Evolutionary conservation across 2,888 invertebrate genomes (phyloP).

Genomic region (Thysanoteuthis rhombus): DNA sequence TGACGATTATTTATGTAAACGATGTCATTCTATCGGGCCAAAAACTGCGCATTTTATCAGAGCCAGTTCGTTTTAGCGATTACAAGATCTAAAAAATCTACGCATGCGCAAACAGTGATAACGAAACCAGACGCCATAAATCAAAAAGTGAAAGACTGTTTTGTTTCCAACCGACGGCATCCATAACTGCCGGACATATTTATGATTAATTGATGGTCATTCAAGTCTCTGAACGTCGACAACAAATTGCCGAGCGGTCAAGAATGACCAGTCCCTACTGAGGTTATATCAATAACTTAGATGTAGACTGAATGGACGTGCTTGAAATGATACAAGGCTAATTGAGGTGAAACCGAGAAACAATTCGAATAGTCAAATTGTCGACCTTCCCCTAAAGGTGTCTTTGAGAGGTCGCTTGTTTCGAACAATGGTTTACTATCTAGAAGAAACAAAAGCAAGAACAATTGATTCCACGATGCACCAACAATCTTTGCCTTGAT

Average conservation of each 20-base stretch:
- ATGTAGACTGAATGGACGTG: background rate
- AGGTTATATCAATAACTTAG: background rate
- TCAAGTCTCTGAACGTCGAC: too few species aligned
- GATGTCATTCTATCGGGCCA: background rate
- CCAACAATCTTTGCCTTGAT: too few species aligned
- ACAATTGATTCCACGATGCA: too few species aligned
- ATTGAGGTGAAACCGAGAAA: background rate
- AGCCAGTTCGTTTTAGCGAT: background rate
- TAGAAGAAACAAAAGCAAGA: too few species aligned
- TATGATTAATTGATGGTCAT: background rate
- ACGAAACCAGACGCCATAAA: background rate
- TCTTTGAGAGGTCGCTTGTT: background rate
- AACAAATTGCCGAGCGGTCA: background rate
- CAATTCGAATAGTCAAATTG: background rate
- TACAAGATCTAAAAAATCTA: background rate
- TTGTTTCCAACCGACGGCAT: background rate
- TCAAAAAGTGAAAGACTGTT: background rate
- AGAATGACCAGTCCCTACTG: background rate
- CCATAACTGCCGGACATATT: background rate
- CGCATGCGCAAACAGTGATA: background rate
- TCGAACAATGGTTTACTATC: background rate
- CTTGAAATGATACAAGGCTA: background rate
- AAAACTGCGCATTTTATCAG: background rate
- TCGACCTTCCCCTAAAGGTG: background rate
- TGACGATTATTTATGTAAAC: background rate